phyloP scores from a whole-genome alignment of 1,140 invertebrate species.

The Probaryconus sp. region DNA sequence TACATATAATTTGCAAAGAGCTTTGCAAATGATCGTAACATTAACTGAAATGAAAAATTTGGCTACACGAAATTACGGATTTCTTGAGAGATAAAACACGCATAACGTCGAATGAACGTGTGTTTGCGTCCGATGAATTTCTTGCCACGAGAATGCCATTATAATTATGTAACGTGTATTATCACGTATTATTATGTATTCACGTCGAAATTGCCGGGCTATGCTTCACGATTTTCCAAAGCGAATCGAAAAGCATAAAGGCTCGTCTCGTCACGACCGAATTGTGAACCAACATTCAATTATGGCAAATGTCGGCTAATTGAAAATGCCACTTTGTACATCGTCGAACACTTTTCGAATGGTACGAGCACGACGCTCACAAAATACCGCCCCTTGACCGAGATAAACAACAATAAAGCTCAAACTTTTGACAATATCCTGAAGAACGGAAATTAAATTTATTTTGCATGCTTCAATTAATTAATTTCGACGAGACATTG shows the following conservation, averaged over 20 bases:
- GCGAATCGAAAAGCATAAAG: constrained; percentile 41
- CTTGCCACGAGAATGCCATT: constrained; percentile 1
- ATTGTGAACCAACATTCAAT: constrained; percentile 48
- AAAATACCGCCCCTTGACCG: constrained; percentile 21
- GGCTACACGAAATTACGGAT: no score
- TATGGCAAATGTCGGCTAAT: constrained; percentile 35
- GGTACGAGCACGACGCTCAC: constrained; percentile 3
- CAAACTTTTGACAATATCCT: constrained; percentile 7
- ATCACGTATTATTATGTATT: constrained; percentile 33
- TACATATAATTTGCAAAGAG: no score
- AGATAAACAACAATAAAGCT: constrained; percentile 20
- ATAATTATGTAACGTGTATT: constrained; percentile 32
- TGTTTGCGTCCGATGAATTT: constrained; percentile 6
- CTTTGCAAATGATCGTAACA: no score
- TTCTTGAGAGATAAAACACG: no score
- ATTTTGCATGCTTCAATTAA: constrained; percentile 15
- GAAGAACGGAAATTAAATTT: neutral
- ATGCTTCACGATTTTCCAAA: constrained; percentile 28
- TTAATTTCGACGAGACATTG: constrained; percentile 8
- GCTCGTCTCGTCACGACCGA: constrained; percentile 38
- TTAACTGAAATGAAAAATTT: no score
- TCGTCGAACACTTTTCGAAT: constrained; percentile 22
- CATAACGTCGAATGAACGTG: no score
- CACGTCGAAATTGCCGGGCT: constrained; percentile 28
- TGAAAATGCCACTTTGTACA: constrained; percentile 45